These are phyloP conservation scores for Bos indicus DNA, from an alignment of 2,113 vertebrate genomes.

Conservation along the genomic window DNA sequence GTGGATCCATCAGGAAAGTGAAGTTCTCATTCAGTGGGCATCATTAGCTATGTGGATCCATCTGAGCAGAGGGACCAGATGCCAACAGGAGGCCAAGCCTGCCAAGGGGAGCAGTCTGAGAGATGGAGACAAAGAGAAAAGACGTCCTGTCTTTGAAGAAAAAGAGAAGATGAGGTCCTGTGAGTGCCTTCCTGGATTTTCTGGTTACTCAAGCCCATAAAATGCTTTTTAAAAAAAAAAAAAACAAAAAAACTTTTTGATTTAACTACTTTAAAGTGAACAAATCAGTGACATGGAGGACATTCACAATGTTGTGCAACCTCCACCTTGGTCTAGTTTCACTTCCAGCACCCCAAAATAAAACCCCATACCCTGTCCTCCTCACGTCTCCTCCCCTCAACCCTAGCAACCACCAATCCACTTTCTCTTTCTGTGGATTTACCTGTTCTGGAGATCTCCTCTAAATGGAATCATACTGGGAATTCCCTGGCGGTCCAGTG, in stretches of 20 bases:
- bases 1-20: not conserved
- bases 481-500: not conserved
- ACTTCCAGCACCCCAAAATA: not conserved
- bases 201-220: not conserved
- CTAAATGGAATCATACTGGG: not conserved
- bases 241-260: not conserved
- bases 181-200: not conserved
- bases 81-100: not conserved
- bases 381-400: not conserved
- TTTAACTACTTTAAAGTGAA: not conserved
- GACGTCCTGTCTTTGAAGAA: not conserved
- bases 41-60: not conserved
- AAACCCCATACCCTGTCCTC: not conserved
- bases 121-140: not conserved
- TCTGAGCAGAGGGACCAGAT: not conserved
- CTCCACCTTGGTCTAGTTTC: not conserved
- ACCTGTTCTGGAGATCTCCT: not conserved
- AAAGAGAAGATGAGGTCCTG: not conserved
- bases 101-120: not conserved
- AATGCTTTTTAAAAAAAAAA: not conserved
- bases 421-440: not conserved
- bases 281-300: not conserved
- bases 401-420: not conserved
- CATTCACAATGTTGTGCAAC: not conserved
- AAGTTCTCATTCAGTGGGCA: not conserved